Conservation (phyloP, 2,888 invertebrate species). For the Miltochrista miniata region DNA sequence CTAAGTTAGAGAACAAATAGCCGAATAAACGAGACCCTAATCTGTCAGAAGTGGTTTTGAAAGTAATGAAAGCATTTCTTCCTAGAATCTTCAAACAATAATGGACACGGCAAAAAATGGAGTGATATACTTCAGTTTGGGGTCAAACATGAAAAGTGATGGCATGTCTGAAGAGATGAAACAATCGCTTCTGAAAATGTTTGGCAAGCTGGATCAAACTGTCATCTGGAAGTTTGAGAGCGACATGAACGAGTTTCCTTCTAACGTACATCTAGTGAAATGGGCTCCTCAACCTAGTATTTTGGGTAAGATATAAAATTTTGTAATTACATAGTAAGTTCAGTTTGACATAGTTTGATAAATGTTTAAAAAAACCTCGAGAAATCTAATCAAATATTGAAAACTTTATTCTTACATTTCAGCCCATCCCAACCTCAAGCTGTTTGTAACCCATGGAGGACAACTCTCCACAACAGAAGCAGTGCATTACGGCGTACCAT, state of each 20-base stretch:
- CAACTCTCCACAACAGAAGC: conserved; percentile 65
- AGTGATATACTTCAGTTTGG: conserved; percentile 62
- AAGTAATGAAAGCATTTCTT: not conserved
- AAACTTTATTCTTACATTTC: conserved; percentile 18
- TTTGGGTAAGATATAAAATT: conserved; percentile 35
- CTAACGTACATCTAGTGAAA: conserved; percentile 58
- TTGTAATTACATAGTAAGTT: not conserved
- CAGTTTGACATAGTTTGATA: not conserved
- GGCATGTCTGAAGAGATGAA: conserved; percentile 54
- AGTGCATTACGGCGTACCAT: conserved; percentile 64
- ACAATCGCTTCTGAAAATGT: conserved; percentile 49
- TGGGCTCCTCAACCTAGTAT: conserved; percentile 69
- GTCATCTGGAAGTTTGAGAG: conserved; percentile 70
- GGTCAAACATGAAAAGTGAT: conserved; percentile 48
- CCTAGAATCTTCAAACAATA: conserved; percentile 62
- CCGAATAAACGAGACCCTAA: not conserved
- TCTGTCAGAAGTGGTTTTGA: not conserved
- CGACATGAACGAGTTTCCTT: conserved; percentile 47
- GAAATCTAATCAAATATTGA: no score
- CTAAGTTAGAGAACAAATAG: no score
- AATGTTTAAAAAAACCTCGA: no score
- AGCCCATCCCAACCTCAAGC: conserved; percentile 59
- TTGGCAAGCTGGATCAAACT: conserved; percentile 56
- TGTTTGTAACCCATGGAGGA: conserved; percentile 71
- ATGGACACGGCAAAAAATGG: conserved; percentile 54